Conservation (phyloP, 2,113 vertebrate genomes). For the Macrotus californicus region DNA sequence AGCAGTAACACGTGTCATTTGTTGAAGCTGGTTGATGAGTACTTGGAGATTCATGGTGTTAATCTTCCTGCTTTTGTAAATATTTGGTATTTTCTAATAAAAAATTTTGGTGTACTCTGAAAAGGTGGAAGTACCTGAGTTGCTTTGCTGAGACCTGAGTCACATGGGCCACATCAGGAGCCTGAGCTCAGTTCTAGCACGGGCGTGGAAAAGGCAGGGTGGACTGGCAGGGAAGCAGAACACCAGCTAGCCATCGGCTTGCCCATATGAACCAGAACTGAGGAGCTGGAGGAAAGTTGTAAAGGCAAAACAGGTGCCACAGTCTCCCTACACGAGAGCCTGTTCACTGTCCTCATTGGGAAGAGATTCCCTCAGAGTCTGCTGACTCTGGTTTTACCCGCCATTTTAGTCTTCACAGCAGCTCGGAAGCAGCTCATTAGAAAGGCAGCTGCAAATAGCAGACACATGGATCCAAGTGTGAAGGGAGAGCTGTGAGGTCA, state of each 20-base stretch:
- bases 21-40: background rate
- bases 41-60: background rate
- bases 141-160: too few species aligned
- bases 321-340: background rate
- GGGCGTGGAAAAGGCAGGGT: background rate
- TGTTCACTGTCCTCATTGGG: accelerated
- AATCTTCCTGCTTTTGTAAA: background rate
- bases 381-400: background rate
- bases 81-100: background rate
- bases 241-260: background rate
- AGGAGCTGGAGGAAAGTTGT: background rate
- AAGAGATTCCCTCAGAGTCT: background rate
- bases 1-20: background rate
- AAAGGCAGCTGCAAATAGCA: background rate
- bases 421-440: background rate
- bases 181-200: background rate
- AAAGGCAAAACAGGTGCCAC: background rate
- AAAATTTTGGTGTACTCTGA: background rate
- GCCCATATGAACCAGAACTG: background rate
- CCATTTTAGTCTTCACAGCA: background rate
- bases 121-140: background rate
- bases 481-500: background rate
- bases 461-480: background rate
- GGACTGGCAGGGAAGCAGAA: background rate
- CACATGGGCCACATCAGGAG: background rate